Percentiles rank a stretch among this genome's conserved stretches.
phyloP scores from a whole-genome alignment of 1,140 invertebrate genomes.

The Sarcophaga bullata region DNA sequence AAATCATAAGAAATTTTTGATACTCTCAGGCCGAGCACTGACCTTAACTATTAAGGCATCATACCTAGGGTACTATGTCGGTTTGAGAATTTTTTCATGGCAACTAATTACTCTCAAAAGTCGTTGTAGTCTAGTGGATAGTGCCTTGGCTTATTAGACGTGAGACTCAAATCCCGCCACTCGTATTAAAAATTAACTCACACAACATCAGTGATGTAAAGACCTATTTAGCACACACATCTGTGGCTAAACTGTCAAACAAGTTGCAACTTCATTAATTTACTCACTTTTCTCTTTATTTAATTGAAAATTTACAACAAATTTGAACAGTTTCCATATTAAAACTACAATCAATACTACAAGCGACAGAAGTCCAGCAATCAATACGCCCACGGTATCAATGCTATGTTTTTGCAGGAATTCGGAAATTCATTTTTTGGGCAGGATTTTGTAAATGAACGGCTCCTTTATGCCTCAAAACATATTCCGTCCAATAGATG shows the following conservation, averaged over 20 bases:
- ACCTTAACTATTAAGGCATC: too few species aligned
- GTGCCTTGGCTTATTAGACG: too few species aligned
- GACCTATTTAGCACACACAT: too few species aligned
- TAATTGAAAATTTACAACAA: background rate
- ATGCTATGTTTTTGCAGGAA: constrained; percentile 68
- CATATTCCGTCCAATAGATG: constrained; percentile 77
- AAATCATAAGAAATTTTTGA: too few species aligned
- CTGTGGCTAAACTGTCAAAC: background rate
- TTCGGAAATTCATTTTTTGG: constrained; percentile 53
- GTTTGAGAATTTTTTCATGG: too few species aligned
- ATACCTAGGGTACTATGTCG: too few species aligned
- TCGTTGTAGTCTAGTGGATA: too few species aligned
- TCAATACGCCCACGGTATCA: constrained; percentile 61
- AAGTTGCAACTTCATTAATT: constrained; percentile 55
- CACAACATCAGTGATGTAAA: too few species aligned
- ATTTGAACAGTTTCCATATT: background rate
- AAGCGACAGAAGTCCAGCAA: constrained; percentile 29
- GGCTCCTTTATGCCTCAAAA: constrained; percentile 71
- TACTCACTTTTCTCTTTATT: background rate
- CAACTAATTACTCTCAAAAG: too few species aligned
- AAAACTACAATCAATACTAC: constrained; percentile 19
- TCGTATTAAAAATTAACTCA: too few species aligned
- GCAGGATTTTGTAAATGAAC: constrained; percentile 63
- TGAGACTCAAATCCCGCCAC: too few species aligned
- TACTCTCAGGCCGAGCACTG: too few species aligned